Evolutionary conservation across 2,113 vertebrate species (phyloP), one percentile per base, ranked within the genome.

Genomic region (Esox niger): DNA sequence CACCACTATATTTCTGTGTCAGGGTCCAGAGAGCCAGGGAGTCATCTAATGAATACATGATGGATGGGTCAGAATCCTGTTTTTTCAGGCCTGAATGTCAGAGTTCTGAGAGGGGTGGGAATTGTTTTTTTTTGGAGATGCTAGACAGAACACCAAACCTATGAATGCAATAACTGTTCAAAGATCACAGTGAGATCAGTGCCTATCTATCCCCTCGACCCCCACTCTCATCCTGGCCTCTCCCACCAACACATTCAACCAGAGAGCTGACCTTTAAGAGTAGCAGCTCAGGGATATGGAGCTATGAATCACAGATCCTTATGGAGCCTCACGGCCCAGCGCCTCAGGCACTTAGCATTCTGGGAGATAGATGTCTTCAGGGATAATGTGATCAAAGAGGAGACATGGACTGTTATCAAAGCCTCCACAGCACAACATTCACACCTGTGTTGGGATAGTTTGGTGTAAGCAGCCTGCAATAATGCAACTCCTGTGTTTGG

Each of bases 231-330:
- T 49, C 47, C 47, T 38, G 35, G 0, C 35, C 0, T 13, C 35
- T 13, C 38, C 13, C 13, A 68, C 75, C 76, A 80, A 86, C 86
- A 83, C 85, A 87, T 79, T 77, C 82, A 66, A 62, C 25, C 27
- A 43, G 38, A 43, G 13, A 43, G 38, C 75, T 90, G 90, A 89
- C 88, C 88, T 89, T 90, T 88, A 75, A 77, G 80, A 61, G 82
- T 81, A 79, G 73, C 78, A 69, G 82, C 83, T 80, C 66, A 75
- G 82, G 85, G 84, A 88, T 80, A 82, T 80, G 73, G 76, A 87
- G 81, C 80, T 64, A 75, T 75, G 84, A 82, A 82, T 88, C 82
- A 78, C 75, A 29, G 84, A 43, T 2, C 35, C 35, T 43, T 15
- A 43, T 15, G 13, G 38, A 43, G 38, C 38, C 38, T 43, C 13